Base-by-base conservation (phyloP, 2,888 invertebrate species). In the Oligia strigilis region DNA sequence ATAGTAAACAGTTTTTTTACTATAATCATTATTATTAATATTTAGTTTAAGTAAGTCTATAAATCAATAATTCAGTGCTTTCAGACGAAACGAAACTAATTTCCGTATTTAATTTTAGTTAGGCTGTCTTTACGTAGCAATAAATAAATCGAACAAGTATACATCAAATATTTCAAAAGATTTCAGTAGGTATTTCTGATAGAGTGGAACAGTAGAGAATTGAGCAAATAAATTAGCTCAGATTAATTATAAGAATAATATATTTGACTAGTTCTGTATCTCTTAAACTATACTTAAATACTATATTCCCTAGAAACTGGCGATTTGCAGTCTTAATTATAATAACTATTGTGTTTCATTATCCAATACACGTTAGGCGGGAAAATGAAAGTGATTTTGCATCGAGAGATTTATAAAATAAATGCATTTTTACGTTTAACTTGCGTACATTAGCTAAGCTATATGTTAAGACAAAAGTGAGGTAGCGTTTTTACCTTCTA, bases 401-500 rank as follows among this genome's bases (percentile, higher is more conserved):
- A 76, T 82, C 75, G 76, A 87, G 84, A 78, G 74, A 81, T 86
- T 90, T 72, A 78, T 86, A 89, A 89, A 87, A 88, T 90, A 87
- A 88, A 89, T 87, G 83, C 79, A 89, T 85, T 83, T 85, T 90
- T 81, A 85, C 75, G 77, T 83, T 82, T 87, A 87, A 89, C 86
- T 88, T 83, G 86, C 91, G 72, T 89, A 86, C 87, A 94, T 92
- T 93, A 94, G 95, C 95, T 96, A 96, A 97, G 96, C 96, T 96
- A 95, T 94, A 94, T 94, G 94, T 95, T 95, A 95, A 95, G 95
- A 93, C 88, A 94, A 94, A 96, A 95, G 96, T 97, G 97, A 97
- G 97, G 97, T 97, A 97, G 97, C 97, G 93, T 96, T 95, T 95
- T 97, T 96, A 96, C 95, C 95, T 94, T 95, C 95, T 96, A 96